Evolutionary conservation across 1,140 invertebrate genomes (phyloP).

Genomic region (Danaus plexippus): DNA sequence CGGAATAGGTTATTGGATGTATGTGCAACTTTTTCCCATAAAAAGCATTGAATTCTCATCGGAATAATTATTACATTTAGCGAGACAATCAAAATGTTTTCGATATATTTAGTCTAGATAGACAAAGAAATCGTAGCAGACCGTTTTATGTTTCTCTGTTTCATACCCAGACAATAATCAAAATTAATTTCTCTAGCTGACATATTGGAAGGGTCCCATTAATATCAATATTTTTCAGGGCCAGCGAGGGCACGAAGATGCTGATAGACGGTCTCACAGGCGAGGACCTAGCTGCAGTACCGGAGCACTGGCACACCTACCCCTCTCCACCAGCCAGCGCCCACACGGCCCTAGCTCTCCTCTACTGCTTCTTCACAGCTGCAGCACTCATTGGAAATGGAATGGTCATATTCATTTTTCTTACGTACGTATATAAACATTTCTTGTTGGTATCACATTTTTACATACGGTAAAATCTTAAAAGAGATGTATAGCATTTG

Average conservation of each 20-base stretch:
- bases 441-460: neutral
- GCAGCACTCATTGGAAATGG: conserved; percentile 87
- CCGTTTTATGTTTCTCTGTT: too few species aligned
- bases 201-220: too few species aligned
- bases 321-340: conserved; percentile 85
- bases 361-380: conserved; percentile 86
- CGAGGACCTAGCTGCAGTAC: conserved; percentile 82
- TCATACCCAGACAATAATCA: too few species aligned
- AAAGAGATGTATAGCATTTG: neutral
- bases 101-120: too few species aligned
- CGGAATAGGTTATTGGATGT: neutral
- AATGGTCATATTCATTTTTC: conserved; percentile 91
- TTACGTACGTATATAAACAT: conserved; percentile 73
- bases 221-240: conserved; percentile 16
- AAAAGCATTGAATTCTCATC: too few species aligned
- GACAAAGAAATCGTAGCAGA: too few species aligned
- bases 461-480: neutral
- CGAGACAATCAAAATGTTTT: too few species aligned
- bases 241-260: conserved; percentile 61
- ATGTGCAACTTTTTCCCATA: too few species aligned
- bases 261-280: conserved; percentile 84
- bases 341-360: conserved; percentile 85
- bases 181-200: too few species aligned
- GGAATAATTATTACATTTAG: too few species aligned
- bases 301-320: conserved; percentile 87